These are phyloP conservation scores for Numenius arquata DNA, from an alignment of 2,113 vertebrate genomes.

Conservation along the genomic window DNA sequence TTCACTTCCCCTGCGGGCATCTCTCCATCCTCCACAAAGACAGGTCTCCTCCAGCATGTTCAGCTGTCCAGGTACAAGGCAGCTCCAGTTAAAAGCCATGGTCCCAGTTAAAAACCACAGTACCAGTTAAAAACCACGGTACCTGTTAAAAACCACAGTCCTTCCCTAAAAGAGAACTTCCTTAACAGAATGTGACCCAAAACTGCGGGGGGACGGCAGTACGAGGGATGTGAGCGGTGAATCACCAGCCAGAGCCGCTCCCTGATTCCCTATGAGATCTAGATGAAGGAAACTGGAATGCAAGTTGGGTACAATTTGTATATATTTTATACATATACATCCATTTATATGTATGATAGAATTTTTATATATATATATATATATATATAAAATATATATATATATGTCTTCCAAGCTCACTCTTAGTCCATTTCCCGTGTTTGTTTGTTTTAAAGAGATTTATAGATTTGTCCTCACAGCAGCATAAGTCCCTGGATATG, in stretches of 20 bases:
- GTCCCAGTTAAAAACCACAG: background rate
- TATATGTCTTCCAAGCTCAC: background rate
- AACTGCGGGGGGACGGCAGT: background rate
- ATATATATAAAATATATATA: too few relatives aligned
- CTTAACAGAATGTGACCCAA: background rate
- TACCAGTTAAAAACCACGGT: too few relatives aligned
- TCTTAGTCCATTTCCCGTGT: background rate
- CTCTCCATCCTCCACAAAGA: background rate
- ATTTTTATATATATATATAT: background rate
- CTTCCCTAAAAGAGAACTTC: background rate
- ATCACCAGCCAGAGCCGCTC: background rate
- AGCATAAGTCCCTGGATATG: background rate
- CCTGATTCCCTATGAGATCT: background rate
- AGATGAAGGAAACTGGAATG: background rate
- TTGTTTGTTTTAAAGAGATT: background rate
- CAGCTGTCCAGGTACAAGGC: background rate
- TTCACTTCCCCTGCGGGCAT: background rate
- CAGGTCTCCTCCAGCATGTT: background rate
- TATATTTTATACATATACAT: background rate
- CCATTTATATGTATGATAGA: background rate
- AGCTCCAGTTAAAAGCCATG: background rate
- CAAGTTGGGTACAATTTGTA: background rate
- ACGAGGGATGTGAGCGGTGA: rapidly evolving
- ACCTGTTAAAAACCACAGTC: background rate
- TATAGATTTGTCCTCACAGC: background rate